Base-by-base conservation (phyloP, 1,140 invertebrate species). In the Dryas iulia region DNA sequence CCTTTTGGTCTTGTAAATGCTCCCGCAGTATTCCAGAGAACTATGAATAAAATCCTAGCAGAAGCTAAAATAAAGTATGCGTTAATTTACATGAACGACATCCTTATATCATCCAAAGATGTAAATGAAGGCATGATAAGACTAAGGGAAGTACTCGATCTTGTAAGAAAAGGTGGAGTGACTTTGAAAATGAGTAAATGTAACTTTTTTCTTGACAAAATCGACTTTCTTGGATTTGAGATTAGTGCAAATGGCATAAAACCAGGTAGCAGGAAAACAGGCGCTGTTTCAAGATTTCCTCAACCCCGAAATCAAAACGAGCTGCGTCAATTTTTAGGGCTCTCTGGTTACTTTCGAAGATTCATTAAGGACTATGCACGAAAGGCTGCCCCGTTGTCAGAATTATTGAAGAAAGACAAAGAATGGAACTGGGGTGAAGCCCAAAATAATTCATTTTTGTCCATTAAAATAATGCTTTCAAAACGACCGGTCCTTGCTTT, bases 21-120 rank as follows among this genome's bases (percentile, higher is more conserved):
- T 60, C 73, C 76, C 8, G 30, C 71, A 8, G 69, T 77, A 3
- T 76, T 76, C 39, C 69, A 73, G 18, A 33, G 71, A 3, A 71
- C 68, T 3, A 76, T 73, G 4, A 72, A 77, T 47, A 77, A 72
- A 31, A 68, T 77, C 12, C 12, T 74, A 2, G 1, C 3, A 0
- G 59, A 70, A 47, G 57, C 64, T 1, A 71, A 71, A 59, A 52
- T 65, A 5, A 58, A 65, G 68, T 67, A 70, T 68, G 69, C 66
- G 53, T 14, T 58, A 12, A 12, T 25, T 3, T 56, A 56, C 24
- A 56, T 56, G 24, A 21, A 56, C 23, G 53, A 56, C 12, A 5
- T 56, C 10, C 24, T 56, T 10, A 56, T 56, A 11, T 21, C 53
- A 24, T n/a, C 53, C 7, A 24, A 25, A 28, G 6, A 8, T 59